Percentiles rank a stretch among this genome's conserved stretches.
These are phyloP conservation scores for Acronicta psi DNA, from an alignment of 2,888 invertebrate species.

Conservation along the genomic window DNA sequence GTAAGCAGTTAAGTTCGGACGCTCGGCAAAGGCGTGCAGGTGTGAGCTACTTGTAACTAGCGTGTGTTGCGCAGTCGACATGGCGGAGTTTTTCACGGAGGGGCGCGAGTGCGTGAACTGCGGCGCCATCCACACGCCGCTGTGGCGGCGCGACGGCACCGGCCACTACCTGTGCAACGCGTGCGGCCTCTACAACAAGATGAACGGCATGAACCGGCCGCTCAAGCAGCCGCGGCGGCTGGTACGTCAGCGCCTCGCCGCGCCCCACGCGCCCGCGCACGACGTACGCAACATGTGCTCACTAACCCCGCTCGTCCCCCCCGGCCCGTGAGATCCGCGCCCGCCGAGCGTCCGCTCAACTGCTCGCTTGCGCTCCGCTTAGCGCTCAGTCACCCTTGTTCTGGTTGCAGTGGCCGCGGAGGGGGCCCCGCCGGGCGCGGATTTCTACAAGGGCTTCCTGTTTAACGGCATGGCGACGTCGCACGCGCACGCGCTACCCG, in stretches of 20 bases:
- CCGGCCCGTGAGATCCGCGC: conserved; percentile 74
- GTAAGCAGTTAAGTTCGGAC: conserved; percentile 38
- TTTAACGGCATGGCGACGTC: conserved; percentile 90
- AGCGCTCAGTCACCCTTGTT: conserved; percentile 70
- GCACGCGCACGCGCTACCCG: conserved; percentile 70
- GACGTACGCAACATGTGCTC: conserved; percentile 76
- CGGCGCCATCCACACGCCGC: conserved; percentile 98
- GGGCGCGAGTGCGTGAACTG: conserved; percentile 99
- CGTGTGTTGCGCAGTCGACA: conserved; percentile 85
- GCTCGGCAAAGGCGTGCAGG: conserved; percentile 46
- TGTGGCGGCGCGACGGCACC: conserved; percentile 99
- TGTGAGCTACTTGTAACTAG: conserved; percentile 53
- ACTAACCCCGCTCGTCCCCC: conserved; percentile 57
- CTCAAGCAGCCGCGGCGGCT: conserved; percentile 99
- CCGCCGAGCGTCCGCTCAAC: conserved; percentile 75
- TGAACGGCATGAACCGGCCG: conserved; percentile 99
- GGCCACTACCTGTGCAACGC: conserved; percentile 99
- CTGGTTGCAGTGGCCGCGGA: conserved; percentile 94
- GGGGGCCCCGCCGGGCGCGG: conserved; percentile 94
- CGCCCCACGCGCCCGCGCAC: conserved; percentile 80
- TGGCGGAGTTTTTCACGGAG: conserved; percentile 95
- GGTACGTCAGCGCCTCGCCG: conserved; percentile 92
- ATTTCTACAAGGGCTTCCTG: conserved; percentile 96
- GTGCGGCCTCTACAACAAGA: conserved; percentile 99
- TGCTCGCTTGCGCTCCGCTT: conserved; percentile 49